Evolutionary conservation across 2,888 invertebrate genomes (phyloP).

Genomic region (Archips xylosteana): DNA sequence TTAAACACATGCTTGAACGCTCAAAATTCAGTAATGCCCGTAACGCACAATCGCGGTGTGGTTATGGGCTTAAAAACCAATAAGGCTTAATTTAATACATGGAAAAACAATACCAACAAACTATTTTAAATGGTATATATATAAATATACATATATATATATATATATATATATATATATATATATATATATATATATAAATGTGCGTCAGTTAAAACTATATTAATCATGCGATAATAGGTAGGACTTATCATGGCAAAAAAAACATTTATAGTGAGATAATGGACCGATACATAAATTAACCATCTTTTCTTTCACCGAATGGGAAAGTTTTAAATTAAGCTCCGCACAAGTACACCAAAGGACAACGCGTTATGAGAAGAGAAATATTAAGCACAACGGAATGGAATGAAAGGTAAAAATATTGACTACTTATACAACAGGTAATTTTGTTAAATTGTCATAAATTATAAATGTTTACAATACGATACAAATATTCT

Average conservation of each 20-base stretch:
- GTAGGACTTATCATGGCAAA: not conserved
- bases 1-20: not conserved
- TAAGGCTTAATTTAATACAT: not conserved
- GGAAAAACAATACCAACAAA: not conserved
- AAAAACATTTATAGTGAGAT: not conserved
- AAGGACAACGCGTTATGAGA: too few species aligned
- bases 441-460: too few species aligned
- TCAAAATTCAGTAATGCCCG: not conserved
- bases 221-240: not conserved
- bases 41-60: not conserved
- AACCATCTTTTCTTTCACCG: not conserved
- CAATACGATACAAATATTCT: too few species aligned
- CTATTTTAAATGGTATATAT: not conserved
- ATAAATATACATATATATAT: too few species aligned
- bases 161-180: too few species aligned
- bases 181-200: too few species aligned
- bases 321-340: too few species aligned
- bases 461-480: too few species aligned
- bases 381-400: too few species aligned
- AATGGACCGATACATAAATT: not conserved
- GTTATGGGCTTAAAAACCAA: not conserved
- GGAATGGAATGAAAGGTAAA: too few species aligned
- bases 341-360: too few species aligned
- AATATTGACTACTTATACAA: too few species aligned
- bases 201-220: not conserved